Conservation (phyloP, 2,113 vertebrate genomes). For the Gymnarchus niloticus region DNA sequence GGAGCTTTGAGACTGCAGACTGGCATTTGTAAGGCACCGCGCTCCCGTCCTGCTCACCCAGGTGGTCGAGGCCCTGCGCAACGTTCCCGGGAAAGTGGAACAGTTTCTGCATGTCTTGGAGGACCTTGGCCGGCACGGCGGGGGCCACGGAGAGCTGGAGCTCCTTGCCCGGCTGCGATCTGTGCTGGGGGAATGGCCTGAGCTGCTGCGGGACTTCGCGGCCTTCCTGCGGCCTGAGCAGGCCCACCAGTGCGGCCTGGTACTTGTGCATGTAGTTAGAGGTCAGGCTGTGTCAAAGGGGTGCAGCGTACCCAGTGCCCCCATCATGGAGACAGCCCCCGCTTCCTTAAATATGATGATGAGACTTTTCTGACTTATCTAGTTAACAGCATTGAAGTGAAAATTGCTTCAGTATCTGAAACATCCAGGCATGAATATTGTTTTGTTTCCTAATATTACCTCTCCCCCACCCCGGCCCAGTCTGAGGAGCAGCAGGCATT, state of each 20-base stretch:
- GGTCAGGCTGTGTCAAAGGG: background rate
- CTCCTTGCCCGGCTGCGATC: background rate
- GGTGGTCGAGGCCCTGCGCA: background rate
- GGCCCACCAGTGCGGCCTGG: background rate
- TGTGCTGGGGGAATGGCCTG: background rate
- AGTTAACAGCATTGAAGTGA: background rate
- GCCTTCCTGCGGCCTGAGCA: background rate
- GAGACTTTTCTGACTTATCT: no score
- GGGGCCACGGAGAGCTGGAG: background rate
- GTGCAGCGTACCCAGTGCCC: no score
- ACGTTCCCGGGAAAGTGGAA: background rate
- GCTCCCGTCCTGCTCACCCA: background rate
- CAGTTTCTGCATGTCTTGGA: background rate
- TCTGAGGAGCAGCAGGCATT: constrained; percentile 85
- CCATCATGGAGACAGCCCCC: background rate
- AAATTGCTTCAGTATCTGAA: background rate
- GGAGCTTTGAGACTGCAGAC: background rate
- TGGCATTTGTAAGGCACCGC: background rate
- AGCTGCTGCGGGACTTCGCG: no score
- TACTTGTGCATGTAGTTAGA: background rate
- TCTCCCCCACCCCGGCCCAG: constrained; percentile 46
- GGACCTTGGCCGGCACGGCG: background rate
- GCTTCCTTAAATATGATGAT: background rate
- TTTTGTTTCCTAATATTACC: background rate
- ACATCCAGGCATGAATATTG: background rate